phyloP scores from a whole-genome alignment of 2,797 vertebrate genomes.

The Sarcoramphus papa region DNA sequence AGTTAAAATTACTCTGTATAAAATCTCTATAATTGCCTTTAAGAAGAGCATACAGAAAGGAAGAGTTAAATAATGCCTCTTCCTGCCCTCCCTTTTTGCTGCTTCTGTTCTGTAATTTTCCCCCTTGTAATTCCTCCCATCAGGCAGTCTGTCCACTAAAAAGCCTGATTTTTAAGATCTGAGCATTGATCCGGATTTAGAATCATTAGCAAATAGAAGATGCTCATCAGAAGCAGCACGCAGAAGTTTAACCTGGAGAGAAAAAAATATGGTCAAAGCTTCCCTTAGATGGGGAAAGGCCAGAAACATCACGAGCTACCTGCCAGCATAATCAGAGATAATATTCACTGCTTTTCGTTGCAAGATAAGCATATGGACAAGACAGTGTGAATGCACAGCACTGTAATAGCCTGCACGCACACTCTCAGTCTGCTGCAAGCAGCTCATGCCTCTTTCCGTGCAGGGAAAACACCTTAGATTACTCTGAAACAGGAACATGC shows the following conservation, averaged over 20 bases:
- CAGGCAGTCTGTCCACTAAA: not conserved
- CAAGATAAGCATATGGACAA: not conserved
- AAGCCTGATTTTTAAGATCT: not conserved
- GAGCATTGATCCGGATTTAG: not conserved
- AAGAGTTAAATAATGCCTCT: not conserved
- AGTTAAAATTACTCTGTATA: not conserved
- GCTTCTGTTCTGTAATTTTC: not conserved
- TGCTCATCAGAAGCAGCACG: not conserved
- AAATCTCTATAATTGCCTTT: not conserved
- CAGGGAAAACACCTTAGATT: not conserved
- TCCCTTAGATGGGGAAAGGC: not conserved
- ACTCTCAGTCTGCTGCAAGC: not conserved
- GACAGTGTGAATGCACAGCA: not conserved
- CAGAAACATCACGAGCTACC: not conserved
- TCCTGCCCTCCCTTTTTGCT: not conserved
- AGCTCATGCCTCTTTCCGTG: not conserved
- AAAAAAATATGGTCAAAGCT: not conserved
- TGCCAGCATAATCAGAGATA: not conserved
- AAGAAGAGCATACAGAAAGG: not conserved
- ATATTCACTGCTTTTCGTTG: not conserved
- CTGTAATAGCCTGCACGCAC: accelerated
- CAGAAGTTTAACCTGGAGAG: not conserved
- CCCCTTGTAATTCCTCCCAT: not conserved
- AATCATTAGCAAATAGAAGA: not conserved
- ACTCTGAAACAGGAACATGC: not conserved